phyloP scores from a whole-genome alignment of 2,888 invertebrate genomes.

The Tachina grossa region DNA sequence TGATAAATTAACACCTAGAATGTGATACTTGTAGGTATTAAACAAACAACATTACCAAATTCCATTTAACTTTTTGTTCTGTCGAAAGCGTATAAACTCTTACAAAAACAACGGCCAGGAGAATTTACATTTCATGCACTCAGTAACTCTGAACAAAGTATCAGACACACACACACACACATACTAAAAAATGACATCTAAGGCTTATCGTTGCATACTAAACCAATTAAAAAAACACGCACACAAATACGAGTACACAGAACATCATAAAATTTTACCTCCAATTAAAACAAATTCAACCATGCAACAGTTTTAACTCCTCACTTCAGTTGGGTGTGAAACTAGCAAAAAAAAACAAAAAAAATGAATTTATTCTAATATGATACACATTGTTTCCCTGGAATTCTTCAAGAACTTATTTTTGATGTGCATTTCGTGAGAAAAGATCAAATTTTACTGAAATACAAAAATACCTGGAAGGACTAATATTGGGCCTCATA shows the following conservation, averaged over 20 bases:
- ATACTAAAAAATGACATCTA: slow-evolving; percentile 59
- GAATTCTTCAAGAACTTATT: no score
- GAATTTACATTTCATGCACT: slow-evolving; percentile 40
- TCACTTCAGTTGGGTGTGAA: slow-evolving; percentile 23
- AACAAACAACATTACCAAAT: slow-evolving; percentile 48
- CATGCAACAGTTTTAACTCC: slow-evolving; percentile 34
- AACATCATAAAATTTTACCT: not conserved
- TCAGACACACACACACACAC: slow-evolving; percentile 8
- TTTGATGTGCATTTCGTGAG: no score
- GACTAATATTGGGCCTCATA: no score
- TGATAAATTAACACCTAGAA: slow-evolving; percentile 69
- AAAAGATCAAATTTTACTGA: no score
- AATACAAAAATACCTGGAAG: no score
- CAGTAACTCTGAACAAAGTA: slow-evolving; percentile 54
- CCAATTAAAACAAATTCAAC: slow-evolving; percentile 14
- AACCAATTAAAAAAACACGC: slow-evolving; percentile 56
- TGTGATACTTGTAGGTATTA: slow-evolving; percentile 55
- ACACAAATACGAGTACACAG: not conserved
- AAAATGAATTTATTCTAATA: no score
- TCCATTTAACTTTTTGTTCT: slow-evolving; percentile 51
- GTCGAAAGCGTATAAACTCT: not conserved
- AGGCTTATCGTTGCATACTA: slow-evolving; percentile 64
- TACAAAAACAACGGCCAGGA: slow-evolving; percentile 12
- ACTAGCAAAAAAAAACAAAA: no score
- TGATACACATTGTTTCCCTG: no score